phyloP scores from a whole-genome alignment of 2,113 vertebrate genomes.

The Bos indicus region DNA sequence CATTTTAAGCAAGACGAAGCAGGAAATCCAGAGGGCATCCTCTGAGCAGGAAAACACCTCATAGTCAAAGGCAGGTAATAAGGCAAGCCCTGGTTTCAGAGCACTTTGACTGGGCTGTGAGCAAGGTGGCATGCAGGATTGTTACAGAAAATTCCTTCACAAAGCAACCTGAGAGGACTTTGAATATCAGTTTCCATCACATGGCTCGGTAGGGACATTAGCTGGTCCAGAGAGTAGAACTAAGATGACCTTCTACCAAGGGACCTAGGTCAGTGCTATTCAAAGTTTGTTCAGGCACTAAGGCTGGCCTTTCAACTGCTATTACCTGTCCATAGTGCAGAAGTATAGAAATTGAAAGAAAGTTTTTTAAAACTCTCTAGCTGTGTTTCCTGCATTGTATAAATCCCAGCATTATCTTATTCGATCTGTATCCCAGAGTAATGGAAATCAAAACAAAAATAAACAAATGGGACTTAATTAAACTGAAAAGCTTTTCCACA shows the following conservation, averaged over 20 bases:
- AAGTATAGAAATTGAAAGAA: not conserved
- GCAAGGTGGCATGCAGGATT: not conserved
- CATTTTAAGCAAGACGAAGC: conserved; percentile 17
- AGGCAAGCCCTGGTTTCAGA: not conserved
- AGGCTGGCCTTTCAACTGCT: not conserved
- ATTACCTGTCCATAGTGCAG: not conserved
- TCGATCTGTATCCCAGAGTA: not conserved
- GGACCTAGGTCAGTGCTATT: not conserved
- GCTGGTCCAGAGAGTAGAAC: not conserved
- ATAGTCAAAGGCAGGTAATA: not conserved
- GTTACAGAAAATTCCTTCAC: not conserved
- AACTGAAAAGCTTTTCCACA: not conserved
- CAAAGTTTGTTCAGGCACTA: not conserved
- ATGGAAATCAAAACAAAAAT: not conserved
- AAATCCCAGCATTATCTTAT: not conserved
- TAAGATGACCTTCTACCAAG: not conserved
- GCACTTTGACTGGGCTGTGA: not conserved
- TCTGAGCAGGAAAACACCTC: not conserved
- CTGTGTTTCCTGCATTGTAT: not conserved
- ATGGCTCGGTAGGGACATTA: not conserved
- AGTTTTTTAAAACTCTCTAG: not conserved
- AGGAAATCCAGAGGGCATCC: not conserved
- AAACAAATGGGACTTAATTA: not conserved
- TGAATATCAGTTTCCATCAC: not conserved
- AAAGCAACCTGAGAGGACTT: not conserved